Base-by-base conservation (phyloP, 23 tunicate species). In the Corella eumyota region DNA sequence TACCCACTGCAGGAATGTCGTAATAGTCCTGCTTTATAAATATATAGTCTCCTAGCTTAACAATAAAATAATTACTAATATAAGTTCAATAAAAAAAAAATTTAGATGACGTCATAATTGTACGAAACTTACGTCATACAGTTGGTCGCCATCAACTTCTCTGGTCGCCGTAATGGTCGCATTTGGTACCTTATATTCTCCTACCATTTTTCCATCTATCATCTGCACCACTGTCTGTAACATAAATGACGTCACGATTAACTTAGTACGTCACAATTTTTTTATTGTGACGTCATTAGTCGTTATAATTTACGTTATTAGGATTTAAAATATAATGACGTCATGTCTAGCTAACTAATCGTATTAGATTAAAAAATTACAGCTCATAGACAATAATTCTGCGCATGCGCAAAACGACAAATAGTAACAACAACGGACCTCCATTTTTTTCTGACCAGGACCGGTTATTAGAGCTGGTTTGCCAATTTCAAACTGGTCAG, bases 61-160 rank as follows among this genome's bases (percentile, higher is more conserved):
- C n/a, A n/a, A n/a, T n/a, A n/a, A n/a, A n/a, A n/a, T n/a, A n/a
- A n/a, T n/a, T n/a, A n/a, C n/a, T n/a, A n/a, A n/a, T n/a, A n/a
- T 44, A 11, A 11, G 15, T 44, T 44, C 15, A 44, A 11, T 44
- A 44, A 44, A 44, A 44, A 11, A 11, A 44, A 11, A 44, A 44
- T 15, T 44, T 44, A 44, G 48, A 44, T 15, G 11, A 44, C 48
- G 15, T 44, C n/a, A n/a, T n/a, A n/a, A n/a, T n/a, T n/a, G n/a
- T n/a, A n/a, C n/a, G n/a, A 30, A 7, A 58, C 82, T 75, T 46
- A 75, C 82, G 54, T 75, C 82, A 34, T 75, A 65, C n/a, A 75
- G 64, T 2, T 61, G 26, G 26, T 66, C 73, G 1, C 72, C 82
- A 33, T 63, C 73, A 36, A 75, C 7, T 22, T 66, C 54, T 19